Evolutionary conservation across 1,140 invertebrate genomes (phyloP).

Genomic region (Zaprionus ornatus): DNA sequence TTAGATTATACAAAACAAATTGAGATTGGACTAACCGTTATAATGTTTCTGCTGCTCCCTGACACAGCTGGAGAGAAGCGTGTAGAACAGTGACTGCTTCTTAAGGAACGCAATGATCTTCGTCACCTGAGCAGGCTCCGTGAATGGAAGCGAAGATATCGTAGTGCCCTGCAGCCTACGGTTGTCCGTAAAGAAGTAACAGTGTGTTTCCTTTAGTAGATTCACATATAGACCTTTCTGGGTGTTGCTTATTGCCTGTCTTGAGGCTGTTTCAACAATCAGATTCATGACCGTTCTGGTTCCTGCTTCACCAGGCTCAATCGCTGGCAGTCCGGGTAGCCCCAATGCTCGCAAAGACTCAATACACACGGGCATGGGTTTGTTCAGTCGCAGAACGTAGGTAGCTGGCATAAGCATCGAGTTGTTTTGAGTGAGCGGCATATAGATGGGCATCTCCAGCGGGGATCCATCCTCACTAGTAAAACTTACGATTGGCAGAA

Average conservation of each 20-base stretch:
- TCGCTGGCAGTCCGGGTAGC: conserved; percentile 29
- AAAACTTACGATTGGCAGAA: conserved; percentile 90
- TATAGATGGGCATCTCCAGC: conserved; percentile 90
- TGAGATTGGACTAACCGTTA: conserved; percentile 79
- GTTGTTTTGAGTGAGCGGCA: conserved; percentile 91
- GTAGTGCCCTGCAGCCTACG: conserved; percentile 90
- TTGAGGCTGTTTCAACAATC: conserved; percentile 69
- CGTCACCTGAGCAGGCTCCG: conserved; percentile 96
- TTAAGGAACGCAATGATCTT: conserved; percentile 92
- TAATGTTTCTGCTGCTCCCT: conserved; percentile 90
- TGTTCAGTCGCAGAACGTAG: conserved; percentile 94
- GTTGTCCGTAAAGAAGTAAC: conserved; percentile 95
- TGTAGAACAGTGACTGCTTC: conserved; percentile 96
- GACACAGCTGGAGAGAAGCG: conserved; percentile 94
- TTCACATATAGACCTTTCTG: conserved; percentile 86
- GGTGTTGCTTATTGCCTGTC: conserved; percentile 56
- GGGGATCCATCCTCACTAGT: conserved; percentile 86
- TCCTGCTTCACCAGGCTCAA: neutral
- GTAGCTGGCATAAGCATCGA: conserved; percentile 94
- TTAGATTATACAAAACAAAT: neutral
- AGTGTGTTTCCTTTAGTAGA: conserved; percentile 95
- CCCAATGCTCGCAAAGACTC: conserved; percentile 50
- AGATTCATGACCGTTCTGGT: conserved; percentile 65
- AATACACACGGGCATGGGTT: conserved; percentile 91
- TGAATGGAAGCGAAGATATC: conserved; percentile 94